phyloP scores from a whole-genome alignment of 2,888 invertebrate species.

The Miltochrista miniata region DNA sequence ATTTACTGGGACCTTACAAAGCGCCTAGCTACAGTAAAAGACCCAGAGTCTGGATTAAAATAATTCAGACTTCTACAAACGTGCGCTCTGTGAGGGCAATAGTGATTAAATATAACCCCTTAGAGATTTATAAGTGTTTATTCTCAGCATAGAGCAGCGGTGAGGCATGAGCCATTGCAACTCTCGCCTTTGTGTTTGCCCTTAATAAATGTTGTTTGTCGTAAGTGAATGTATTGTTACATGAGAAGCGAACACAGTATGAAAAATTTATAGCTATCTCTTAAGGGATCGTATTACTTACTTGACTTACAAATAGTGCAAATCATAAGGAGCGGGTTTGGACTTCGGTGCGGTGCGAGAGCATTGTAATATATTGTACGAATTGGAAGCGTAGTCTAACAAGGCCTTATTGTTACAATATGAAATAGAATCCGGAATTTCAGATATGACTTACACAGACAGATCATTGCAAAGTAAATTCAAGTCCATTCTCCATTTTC shows the following conservation, averaged over 20 bases:
- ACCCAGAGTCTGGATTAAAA: constrained; percentile 68
- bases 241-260: constrained; percentile 52
- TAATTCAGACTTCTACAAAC: constrained; percentile 72
- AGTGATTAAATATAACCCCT: constrained; percentile 78
- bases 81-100: constrained; percentile 68
- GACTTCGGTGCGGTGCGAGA: neutral
- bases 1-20: constrained; percentile 74
- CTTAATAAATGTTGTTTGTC: constrained; percentile 74
- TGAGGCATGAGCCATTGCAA: constrained; percentile 43
- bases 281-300: constrained; percentile 43
- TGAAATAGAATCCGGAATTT: no score
- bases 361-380: no score
- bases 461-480: constrained; percentile 32
- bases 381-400: no score
- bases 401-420: no score
- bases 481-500: constrained; percentile 37
- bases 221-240: constrained; percentile 66
- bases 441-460: constrained; percentile 2
- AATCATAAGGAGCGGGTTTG: constrained; percentile 24
- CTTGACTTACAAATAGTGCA: constrained; percentile 41
- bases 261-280: constrained; percentile 60
- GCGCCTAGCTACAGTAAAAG: constrained; percentile 65
- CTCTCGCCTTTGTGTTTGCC: constrained; percentile 53
- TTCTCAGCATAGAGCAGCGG: constrained; percentile 53
- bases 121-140: constrained; percentile 80